Base-by-base conservation (phyloP, 1,140 invertebrate genomes). In the Drosophila athabasca region DNA sequence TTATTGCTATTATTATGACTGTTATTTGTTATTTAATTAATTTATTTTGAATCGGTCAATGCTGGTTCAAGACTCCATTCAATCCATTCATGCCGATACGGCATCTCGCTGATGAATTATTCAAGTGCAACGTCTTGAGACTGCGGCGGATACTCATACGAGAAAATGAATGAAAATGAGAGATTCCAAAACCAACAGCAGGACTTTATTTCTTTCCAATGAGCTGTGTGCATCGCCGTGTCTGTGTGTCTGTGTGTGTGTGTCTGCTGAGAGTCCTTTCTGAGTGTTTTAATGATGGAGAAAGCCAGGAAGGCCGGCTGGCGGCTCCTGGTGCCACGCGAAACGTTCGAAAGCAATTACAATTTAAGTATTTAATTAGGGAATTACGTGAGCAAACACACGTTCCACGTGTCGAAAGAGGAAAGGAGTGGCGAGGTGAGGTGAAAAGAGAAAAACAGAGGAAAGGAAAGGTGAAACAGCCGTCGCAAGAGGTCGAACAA, bases 341-440 rank as follows among this genome's bases (percentile, higher is more conserved):
- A 69, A 79, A 65, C 52, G 83, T 82, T 87, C 79, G 84, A 88
- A 88, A 88, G 83, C 83, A 88, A 88, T 88, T 88, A 88, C 83
- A 88, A 83, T 88, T 88, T 88, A 88, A 83, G 83, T 88, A 89
- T 88, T 88, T 88, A 88, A 88, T 88, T 88, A 88, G 83, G 83
- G 79, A 83, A 88, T 88, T 88, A 89, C 83, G 83, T 88, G 83
- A 83, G 83, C 79, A 88, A 88, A 88, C 73, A 82, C 76, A 81
- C 79, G 66, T 64, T 44, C 71, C 49, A 39, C 35, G 35, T 39
- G 60, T 45, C 13, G 9, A 48, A 19, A 43, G 26, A 39, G 29
- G 31, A 44, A 2, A 3, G 29, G 29, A 29, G 6, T 1, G 29
- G 7, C 29, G 8, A 39, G 11, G 53, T 31, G 35, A 24, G 15